phyloP scores from a whole-genome alignment of 2,797 vertebrate species.

The Scyliorhinus canicula region DNA sequence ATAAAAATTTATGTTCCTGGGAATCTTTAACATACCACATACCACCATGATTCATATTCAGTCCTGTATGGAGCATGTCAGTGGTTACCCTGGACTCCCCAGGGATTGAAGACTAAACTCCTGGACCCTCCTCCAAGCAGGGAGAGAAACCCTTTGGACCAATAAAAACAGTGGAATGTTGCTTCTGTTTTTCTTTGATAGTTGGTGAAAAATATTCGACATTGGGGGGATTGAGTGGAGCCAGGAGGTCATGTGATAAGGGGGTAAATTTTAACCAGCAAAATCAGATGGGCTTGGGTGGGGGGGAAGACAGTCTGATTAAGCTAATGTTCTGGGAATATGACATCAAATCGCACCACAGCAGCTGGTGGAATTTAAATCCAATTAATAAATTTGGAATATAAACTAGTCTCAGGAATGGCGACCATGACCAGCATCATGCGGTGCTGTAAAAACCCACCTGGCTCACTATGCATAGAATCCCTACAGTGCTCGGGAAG shows the following conservation, averaged over 20 bases:
- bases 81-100: background rate
- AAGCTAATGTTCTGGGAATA: no score
- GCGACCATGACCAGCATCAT: no score
- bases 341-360: no score
- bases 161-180: background rate
- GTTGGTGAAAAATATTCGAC: background rate
- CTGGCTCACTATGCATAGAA: no score
- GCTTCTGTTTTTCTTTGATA: background rate
- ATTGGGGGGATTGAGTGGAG: background rate
- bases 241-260: background rate
- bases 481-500: no score
- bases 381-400: no score
- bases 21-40: no score
- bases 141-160: background rate
- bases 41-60: background rate
- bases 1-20: no score
- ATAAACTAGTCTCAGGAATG: no score
- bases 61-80: background rate
- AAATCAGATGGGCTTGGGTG: background rate
- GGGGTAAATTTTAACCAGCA: background rate
- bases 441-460: no score
- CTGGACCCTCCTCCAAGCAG: background rate
- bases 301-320: no score
- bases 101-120: background rate
- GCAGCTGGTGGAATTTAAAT: no score